phyloP scores from a whole-genome alignment of 92 coral and sea anemone species.

The Pocillopora grandis region DNA sequence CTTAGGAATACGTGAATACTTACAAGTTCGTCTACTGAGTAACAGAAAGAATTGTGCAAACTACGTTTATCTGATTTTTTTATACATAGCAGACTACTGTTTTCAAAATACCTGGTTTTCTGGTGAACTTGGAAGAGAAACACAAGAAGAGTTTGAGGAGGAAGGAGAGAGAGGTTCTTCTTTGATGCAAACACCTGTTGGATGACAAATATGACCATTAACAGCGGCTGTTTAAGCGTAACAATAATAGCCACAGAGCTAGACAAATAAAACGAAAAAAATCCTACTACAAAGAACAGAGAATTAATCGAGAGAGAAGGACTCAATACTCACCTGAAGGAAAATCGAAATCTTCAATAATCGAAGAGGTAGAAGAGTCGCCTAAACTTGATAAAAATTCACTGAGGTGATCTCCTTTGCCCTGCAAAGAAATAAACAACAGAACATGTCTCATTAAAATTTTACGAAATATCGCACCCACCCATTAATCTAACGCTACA shows the following conservation, averaged over 20 bases:
- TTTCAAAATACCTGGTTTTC: slow-evolving; percentile 80
- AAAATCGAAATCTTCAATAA: slow-evolving; percentile 42
- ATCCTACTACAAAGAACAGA: neutral
- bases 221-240: slow-evolving; percentile 23
- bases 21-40: too few species aligned
- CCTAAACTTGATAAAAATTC: slow-evolving; percentile 82
- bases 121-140: slow-evolving; percentile 97
- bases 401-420: slow-evolving; percentile 70
- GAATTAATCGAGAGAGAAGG: neutral
- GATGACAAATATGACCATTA: neutral
- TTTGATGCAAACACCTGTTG: slow-evolving; percentile 76
- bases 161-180: slow-evolving; percentile 89
- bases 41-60: too few species aligned
- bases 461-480: slow-evolving; percentile 17
- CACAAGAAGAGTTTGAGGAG: slow-evolving; percentile 66
- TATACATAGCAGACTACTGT: neutral
- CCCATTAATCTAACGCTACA: neutral
- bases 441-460: slow-evolving; percentile 40
- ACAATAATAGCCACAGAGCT: neutral
- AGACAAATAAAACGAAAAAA: neutral
- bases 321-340: slow-evolving; percentile 20
- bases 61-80: too few species aligned
- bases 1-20: too few species aligned
- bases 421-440: slow-evolving; percentile 54
- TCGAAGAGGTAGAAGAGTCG: slow-evolving; percentile 60